Evolutionary conservation across 1,140 invertebrate species (phyloP), one percentile per base, ranked within the genome.

Genomic region (Drosophila lacertosa): DNA sequence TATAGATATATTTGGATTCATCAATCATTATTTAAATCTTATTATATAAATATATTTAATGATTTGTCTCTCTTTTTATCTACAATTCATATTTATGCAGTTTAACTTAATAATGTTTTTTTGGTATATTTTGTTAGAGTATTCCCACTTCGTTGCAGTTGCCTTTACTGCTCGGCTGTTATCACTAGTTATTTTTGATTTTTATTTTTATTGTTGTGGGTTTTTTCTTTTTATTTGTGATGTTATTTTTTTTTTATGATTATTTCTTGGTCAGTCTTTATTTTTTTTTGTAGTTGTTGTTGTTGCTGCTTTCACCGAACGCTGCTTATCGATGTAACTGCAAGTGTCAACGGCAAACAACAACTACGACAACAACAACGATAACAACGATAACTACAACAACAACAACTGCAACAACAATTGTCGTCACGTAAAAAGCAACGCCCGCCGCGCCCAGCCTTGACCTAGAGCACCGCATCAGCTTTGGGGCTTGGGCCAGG

Each of bases 381-480:
- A 42, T 33, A 32, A 58, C 35, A 51, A 33, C 13, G 40, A 53
- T 26, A 26, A 26, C 24, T 6, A 26, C 24, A 26, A 26, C 24
- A 26, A 29, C 26, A 29, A 29, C 6, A 29, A 29, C n/a, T n/a
- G 9, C 6, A 29, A 29, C 62, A 33, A 40, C 60, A 32, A 64
- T 40, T 64, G 65, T 37, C 62, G 44, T 77, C 81, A 84, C 81
- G 81, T 81, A 88, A 57, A 32, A 74, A 59, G 68, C 68, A 74
- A 72, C 74, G 65, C 65, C 77, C 66, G 81, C 82, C 82, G 77
- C 82, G 82, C 82, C 82, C 82, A 88, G 83, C 82, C 82, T 86
- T 86, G 82, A 86, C 82, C 82, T 86, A 86, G 74, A 86, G 82
- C 83, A 86, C 74, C 73, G 78, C 24, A 83, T 82, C 48, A 62